Base-by-base conservation (phyloP, 2,888 invertebrate species). In the Epistrophe grossulariae region DNA sequence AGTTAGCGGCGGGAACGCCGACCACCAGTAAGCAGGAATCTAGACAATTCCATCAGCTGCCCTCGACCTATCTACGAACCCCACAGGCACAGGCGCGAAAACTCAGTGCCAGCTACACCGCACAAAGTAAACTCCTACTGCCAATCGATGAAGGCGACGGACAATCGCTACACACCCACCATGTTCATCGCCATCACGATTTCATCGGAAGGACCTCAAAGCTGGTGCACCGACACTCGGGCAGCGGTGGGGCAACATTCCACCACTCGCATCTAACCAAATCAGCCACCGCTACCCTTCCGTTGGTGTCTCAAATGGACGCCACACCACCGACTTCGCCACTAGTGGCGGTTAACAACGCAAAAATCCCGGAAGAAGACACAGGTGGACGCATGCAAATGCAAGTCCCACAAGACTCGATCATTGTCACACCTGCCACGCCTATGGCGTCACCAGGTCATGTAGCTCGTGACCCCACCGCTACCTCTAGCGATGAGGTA, bases 21-120 rank as follows among this genome's bases (percentile, higher is more conserved):
- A 91, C 91, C 24, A 91, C 91, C 77, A 73, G 76, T 72, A 89
- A 89, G 80, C 89, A 88, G 73, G 93, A 92, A 88, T 93, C 93
- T 89, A 94, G 94, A 89, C 94, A 94, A 89, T 94, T 94, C 91
- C 94, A 94, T 91, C 94, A 94, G 91, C 93, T 94, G 91, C 94
- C 94, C 84, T 93, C 93, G 64, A 92, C 89, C 88, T 94, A 93
- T 87, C 88, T 93, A 88, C 91, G 93, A 57, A 91, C 93, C n/a
- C 93, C 93, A 31, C 91, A 91, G 88, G 90, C 91, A 45, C 91
- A 92, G 88, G 89, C 89, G 28, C 91, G 93, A 74, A 93, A 93
- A 84, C 90, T 93, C 52, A 93, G 93, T 89, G 92, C 93, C 88
- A 92, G 91, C 78, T 93, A 92, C 79, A 92, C 92, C 78, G 90